Base-by-base conservation (phyloP, 1,140 invertebrate genomes). In the Panulirus ornatus region DNA sequence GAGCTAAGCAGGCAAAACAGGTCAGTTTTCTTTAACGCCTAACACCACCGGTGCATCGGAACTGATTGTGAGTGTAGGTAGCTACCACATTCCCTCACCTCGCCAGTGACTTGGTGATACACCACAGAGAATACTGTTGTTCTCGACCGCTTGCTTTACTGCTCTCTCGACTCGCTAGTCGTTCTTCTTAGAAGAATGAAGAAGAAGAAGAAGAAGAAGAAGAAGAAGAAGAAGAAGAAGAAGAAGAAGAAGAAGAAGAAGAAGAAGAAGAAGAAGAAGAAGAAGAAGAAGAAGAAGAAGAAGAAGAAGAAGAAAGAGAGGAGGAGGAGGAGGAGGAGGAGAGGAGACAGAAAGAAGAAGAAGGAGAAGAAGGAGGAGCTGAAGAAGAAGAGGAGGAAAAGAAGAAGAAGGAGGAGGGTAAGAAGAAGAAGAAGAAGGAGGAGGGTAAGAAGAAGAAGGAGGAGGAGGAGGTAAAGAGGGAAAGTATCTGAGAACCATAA, bases 181-280 rank as follows among this genome's bases (percentile, higher is more conserved):
- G 51, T 9, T 58, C 22, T 8, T 70, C 3, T 27, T 66, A 66
- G 34, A 22, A 66, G 34, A 22, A 66, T 27, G 63, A 22, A 66
- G 63, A 22, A 66, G 63, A 66, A 66, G 63, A 66, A 66, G 63
- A 22, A 66, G 63, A 22, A 66, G 63, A 22, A 58, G 51, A 22
- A 58, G 22, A 58, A 11, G 22, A 22, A 58, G 51, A 58, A 58
- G 22, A 58, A 58, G 51, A 22, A 11, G 11, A 22, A 58, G 22
- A 66, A 66, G 63, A 66, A 66, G 19, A 66, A 66, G 63, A 5
- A 66, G 22, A 66, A 66, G 34, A 58, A 22, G 22, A 22, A 5
- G 63, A 66, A 66, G 34, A 66, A 22, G 34, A 3, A 22, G 34
- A 30, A 22, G 34, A 66, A 8, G 34, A 66, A 66, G 22, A 66